A percentile compares a stretch with the other conserved stretches of the same genome.
These are phyloP conservation scores for Ictalurus punctatus DNA, from an alignment of 2,113 vertebrate genomes.

Conservation along the genomic window DNA sequence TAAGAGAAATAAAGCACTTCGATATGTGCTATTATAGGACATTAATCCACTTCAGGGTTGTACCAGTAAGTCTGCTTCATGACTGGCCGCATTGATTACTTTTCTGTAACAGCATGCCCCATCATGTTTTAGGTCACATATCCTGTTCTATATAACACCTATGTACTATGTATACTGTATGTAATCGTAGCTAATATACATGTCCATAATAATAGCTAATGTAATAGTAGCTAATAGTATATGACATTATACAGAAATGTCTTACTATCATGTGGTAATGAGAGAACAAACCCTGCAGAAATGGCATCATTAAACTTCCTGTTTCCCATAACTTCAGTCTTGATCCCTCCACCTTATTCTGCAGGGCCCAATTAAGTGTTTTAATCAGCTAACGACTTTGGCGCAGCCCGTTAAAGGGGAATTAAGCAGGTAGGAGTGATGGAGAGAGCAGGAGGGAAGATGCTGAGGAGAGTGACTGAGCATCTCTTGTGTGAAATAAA, in stretches of 20 bases:
- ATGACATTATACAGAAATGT: neutral
- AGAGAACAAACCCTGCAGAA: slow-evolving; percentile 18
- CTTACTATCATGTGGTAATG: neutral
- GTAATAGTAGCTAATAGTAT: neutral
- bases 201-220: neutral
- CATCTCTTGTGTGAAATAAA: slow-evolving; percentile 78
- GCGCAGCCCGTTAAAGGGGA: slow-evolving; percentile 74
- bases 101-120: neutral
- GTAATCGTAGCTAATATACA: neutral
- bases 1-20: neutral
- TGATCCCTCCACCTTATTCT: slow-evolving; percentile 59
- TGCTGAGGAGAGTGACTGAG: slow-evolving; percentile 72
- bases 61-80: neutral
- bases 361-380: slow-evolving; percentile 76
- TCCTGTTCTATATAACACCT: neutral
- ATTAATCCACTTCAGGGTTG: neutral
- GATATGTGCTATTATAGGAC: neutral
- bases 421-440: slow-evolving; percentile 72
- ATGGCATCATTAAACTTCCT: slow-evolving; percentile 24
- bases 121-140: neutral
- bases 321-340: slow-evolving; percentile 52
- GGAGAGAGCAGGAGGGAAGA: slow-evolving; percentile 64
- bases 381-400: slow-evolving; percentile 79
- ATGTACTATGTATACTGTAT: neutral
- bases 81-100: neutral